Base-by-base conservation (phyloP, 2,113 vertebrate genomes). In the Eira barbara region DNA sequence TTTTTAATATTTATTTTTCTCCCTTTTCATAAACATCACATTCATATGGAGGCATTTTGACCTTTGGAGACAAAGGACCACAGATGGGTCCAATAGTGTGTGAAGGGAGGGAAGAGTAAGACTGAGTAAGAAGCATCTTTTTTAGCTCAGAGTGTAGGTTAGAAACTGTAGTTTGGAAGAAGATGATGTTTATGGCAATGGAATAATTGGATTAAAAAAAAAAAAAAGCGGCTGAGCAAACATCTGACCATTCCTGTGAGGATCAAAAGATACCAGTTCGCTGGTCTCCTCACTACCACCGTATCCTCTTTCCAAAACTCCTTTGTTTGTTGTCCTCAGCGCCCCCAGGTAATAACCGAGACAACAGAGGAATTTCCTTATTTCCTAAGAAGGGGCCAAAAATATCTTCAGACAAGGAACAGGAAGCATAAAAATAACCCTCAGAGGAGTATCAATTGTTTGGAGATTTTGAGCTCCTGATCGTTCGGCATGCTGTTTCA, bases 361-460 rank as follows among this genome's bases (percentile, higher is more conserved):
- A 98, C 95, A 97, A 92, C 95, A 97, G 86, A 67, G 81, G 96
- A 96, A 98, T 93, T 97, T 97, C 94, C 74, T 94, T 83, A 94
- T 86, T 96, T 97, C 97, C 87, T 95, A 94, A 61, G 93, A 91
- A 97, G 73, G 81, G 29, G 61, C 91, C 95, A 86, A 96, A 98
- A 98, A 98, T 98, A 98, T 91, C 94, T 67, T 49, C 81, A 91
- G 96, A 95, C 96, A 95, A 34, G 97, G 76, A 98, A 98, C 57
- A 97, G 97, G 98, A 98, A 95, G 95, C 93, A 81, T 79, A 95
- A 93, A 95, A 96, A 98, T 93, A 97, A 83, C 94, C 95, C 96
- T 96, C 80, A 82, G 76, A 87, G 95, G 96, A 94, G 84, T 3
- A 95, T 87, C 71, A 49, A 92, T 98, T 98, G 95, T 97, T 97